Conservation (phyloP, 2,113 vertebrate genomes). For the Arothron firmamentum region DNA sequence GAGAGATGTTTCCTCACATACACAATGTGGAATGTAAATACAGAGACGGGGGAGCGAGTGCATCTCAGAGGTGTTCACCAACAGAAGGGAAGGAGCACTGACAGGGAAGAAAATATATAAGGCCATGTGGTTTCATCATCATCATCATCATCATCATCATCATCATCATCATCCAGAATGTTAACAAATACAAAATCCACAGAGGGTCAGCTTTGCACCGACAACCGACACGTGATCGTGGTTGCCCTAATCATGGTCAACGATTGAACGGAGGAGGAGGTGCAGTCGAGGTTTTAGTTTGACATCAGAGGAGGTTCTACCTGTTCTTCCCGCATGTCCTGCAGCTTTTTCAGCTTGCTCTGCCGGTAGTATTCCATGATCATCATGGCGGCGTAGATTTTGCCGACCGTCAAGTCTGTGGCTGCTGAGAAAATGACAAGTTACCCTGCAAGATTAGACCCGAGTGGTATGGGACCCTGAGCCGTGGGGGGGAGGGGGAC, state of each 20-base stretch:
- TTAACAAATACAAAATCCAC: constrained; percentile 10
- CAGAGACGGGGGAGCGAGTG: constrained; percentile 40
- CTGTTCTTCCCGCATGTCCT: constrained; percentile 89
- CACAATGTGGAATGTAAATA: constrained; percentile 14
- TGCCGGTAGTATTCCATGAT: constrained; percentile 97
- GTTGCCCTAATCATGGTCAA: constrained; percentile 19
- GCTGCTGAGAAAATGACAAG: constrained; percentile 84
- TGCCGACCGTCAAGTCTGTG: constrained; percentile 88
- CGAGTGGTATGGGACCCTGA: constrained; percentile 74
- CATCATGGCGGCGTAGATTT: constrained; percentile 98
- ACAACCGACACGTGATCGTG: neutral
- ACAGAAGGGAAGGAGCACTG: constrained; percentile 45
- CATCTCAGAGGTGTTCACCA: constrained; percentile 51
- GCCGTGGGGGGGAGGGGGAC: constrained; percentile 50
- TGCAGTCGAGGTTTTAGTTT: neutral
- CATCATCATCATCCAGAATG: constrained; percentile 39
- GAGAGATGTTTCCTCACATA: constrained; percentile 47
- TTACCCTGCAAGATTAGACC: constrained; percentile 78
- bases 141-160: constrained; percentile 48
- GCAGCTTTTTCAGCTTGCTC: constrained; percentile 91
- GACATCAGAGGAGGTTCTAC: constrained; percentile 61
- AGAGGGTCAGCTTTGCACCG: neutral
- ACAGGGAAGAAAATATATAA: constrained; percentile 41
- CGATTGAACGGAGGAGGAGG: constrained; percentile 4
- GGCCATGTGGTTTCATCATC: constrained; percentile 68